Percentiles rank a stretch among this genome's conserved stretches.
phyloP scores from a whole-genome alignment of 2,113 vertebrate genomes.

The Corydoras sp. region DNA sequence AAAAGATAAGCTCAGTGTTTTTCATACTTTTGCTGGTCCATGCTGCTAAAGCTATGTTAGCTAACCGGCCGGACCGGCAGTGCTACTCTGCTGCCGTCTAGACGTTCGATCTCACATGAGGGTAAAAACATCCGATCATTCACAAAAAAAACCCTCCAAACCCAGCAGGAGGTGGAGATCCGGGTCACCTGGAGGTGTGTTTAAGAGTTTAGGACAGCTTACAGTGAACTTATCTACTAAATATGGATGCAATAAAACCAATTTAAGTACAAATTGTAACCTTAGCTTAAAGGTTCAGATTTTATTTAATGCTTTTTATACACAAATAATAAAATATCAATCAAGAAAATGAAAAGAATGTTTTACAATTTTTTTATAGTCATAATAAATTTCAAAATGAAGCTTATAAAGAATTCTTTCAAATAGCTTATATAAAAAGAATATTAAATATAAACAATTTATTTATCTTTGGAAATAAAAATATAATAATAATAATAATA shows the following conservation, averaged over 20 bases:
- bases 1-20: constrained; percentile 51
- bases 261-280: background rate
- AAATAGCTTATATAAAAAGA: no score
- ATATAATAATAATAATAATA: no score
- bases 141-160: constrained; percentile 54
- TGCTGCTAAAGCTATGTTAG: constrained; percentile 48
- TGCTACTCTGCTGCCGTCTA: constrained; percentile 37
- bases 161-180: constrained; percentile 56
- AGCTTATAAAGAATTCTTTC: no score
- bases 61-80: constrained; percentile 58
- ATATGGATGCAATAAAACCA: background rate
- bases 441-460: no score
- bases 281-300: no score
- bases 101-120: constrained; percentile 34
- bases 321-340: no score
- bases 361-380: no score
- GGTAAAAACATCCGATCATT: constrained; percentile 68
- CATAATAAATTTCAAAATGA: no score
- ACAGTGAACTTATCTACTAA: background rate
- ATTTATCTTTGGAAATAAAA: no score
- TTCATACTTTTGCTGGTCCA: constrained; percentile 50
- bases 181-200: constrained; percentile 32
- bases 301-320: no score
- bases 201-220: background rate
- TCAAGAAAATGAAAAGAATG: no score